Percentiles rank a stretch among this genome's conserved stretches.
Conservation (phyloP, 2,113 vertebrate genomes). For the Bolborhynchus lineola region DNA sequence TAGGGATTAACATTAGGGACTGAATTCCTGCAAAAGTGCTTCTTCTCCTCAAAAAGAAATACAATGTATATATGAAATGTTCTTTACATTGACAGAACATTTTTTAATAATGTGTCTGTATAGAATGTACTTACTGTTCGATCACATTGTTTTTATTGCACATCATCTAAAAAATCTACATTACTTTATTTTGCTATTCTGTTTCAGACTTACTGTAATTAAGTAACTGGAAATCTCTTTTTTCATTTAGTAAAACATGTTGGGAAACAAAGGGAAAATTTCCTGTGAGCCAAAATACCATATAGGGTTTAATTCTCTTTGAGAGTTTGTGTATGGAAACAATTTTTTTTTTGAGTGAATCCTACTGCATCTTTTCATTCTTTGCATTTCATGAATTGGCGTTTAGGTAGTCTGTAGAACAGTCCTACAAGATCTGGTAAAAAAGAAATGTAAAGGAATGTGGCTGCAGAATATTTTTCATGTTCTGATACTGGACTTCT, state of each 20-base stretch:
- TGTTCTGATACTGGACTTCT: not conserved
- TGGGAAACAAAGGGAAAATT: not conserved
- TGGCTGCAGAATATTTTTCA: not conserved
- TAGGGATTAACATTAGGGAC: not conserved
- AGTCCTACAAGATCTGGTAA: not conserved
- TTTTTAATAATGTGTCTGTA: not conserved
- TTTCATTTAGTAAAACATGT: not conserved
- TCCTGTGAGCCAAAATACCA: not conserved
- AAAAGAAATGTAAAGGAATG: not conserved
- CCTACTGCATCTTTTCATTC: not conserved
- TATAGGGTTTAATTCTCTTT: not conserved
- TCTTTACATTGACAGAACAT: not conserved
- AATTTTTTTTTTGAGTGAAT: not conserved
- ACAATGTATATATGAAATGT: not conserved
- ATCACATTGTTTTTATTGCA: not conserved
- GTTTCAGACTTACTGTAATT: not conserved
- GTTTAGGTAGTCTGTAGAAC: not conserved
- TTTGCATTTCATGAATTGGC: not conserved
- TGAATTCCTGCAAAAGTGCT: not conserved
- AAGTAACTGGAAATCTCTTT: not conserved
- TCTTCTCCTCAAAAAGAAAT: not conserved
- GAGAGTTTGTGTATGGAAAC: not conserved
- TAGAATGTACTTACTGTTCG: not conserved
- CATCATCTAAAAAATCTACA: not conserved
- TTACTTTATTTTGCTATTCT: not conserved